Percentiles rank a stretch among this genome's conserved stretches.
Conservation (phyloP, 2,797 vertebrate genomes). For the Semaprochilodus insignis region DNA sequence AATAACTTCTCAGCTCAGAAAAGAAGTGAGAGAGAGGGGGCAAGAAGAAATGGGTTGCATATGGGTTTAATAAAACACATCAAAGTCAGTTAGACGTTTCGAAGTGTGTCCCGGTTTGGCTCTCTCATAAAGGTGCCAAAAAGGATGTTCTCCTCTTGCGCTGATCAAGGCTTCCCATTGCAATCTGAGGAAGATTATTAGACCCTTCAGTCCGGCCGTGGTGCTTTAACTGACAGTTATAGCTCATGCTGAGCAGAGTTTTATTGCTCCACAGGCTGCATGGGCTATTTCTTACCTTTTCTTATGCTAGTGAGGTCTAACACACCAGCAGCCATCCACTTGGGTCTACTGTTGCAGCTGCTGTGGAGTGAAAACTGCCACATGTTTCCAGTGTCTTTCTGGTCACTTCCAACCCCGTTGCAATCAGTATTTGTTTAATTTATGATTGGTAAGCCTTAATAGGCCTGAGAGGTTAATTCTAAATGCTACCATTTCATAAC, state of each 20-base stretch:
- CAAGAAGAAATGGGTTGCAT: constrained; percentile 76
- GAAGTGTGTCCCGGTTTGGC: constrained; percentile 75
- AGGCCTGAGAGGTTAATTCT: not conserved
- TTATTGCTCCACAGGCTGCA: constrained; percentile 3
- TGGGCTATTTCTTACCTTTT: constrained; percentile 6
- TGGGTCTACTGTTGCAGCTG: not conserved
- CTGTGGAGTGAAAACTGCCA: not conserved
- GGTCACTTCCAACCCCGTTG: not conserved
- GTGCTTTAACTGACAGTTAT: constrained; percentile 75
- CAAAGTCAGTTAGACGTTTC: constrained; percentile 78
- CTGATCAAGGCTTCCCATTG: constrained; percentile 80
- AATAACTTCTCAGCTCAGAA: constrained; percentile 76
- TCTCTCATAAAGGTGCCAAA: constrained; percentile 86
- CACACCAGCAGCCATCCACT: not conserved
- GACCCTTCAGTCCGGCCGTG: constrained; percentile 63
- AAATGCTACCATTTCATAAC: not conserved
- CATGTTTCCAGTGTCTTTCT: not conserved
- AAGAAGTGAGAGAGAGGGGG: constrained; percentile 57
- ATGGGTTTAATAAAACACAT: constrained; percentile 87
- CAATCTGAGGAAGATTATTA: constrained; percentile 74
- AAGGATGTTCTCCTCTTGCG: constrained; percentile 73
- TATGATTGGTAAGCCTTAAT: not conserved
- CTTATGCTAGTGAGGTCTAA: constrained; percentile 2
- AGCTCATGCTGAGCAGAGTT: constrained; percentile 65
- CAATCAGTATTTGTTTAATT: not conserved